Base-by-base conservation (phyloP, 2,797 vertebrate species). In the Moxostoma hubbsi region DNA sequence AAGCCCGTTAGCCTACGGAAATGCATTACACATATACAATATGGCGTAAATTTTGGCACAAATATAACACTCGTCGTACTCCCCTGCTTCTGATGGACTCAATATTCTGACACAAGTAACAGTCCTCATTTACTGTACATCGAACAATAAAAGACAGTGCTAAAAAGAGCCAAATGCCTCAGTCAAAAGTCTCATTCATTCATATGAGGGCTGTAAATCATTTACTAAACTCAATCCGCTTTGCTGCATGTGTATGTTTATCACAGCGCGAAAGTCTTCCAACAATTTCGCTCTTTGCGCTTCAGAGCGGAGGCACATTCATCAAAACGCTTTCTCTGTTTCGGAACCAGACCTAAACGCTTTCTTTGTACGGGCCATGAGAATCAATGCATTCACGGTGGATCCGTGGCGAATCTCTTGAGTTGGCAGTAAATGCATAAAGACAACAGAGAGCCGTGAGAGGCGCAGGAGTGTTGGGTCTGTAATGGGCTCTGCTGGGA, bases 331-430 rank as follows among this genome's bases (percentile, higher is more conserved):
- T 79, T 45, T 72, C 50, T 16, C 12, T 16, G 61, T 45, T 24
- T 77, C 57, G 10, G 36, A 77, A 62, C 59, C 57, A 12, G 67
- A 70, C 50, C 49, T 54, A 73, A 85, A 80, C 68, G 66, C 80
- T 18, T 65, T 8, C 83, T 82, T 11, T 81, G 36, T 36, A 36
- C 36, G 36, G 36, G 36, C 4, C 36, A 36, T 36, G 36, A 3
- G 76, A 87, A 86, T 87, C 76, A 89, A 91, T 86, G 88, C 90
- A 91, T 93, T 92, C 89, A 90, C 36, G 5, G 13, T 62, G 75
- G 84, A 86, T 87, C 90, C 89, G 87, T 90, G 89, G 77, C 87
- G 87, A 92, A 90, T 92, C 89, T 89, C 88, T 91, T 90, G 80
- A 88, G 90, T 86, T 85, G 87, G 89, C 89, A 92, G 85, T 90